A percentile compares a stretch with the other conserved stretches of the same genome.
Evolutionary conservation across 2,797 vertebrate genomes (phyloP).

Genomic region (Sebastes nivosus): DNA sequence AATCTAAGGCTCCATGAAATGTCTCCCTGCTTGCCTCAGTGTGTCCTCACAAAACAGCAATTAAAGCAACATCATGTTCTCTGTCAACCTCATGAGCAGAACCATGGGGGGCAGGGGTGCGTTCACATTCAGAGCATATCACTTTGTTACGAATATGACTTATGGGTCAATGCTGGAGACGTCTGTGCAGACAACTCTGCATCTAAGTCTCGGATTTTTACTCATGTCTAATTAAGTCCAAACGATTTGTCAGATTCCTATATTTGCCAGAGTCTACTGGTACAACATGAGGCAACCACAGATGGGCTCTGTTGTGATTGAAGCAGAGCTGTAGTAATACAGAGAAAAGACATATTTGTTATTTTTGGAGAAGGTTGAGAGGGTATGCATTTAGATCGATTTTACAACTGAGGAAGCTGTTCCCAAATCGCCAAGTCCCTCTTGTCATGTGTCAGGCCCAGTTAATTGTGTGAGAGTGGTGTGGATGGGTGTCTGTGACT

Average conservation of each 20-base stretch:
- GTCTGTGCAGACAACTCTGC: conserved; percentile 26
- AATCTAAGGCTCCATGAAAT: conserved; percentile 11
- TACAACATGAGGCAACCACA: conserved; percentile 8
- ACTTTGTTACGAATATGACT: conserved; percentile 51
- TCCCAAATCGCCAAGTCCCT: conserved; percentile 42
- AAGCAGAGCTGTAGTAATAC: conserved; percentile 7
- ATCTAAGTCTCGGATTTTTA: conserved; percentile 27
- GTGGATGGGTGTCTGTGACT: conserved; percentile 56
- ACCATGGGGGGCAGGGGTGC: conserved; percentile 12
- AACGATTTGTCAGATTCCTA: conserved; percentile 13
- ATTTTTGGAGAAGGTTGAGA: conserved; percentile 36
- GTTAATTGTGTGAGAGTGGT: conserved; percentile 66
- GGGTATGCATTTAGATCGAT: conserved; percentile 40
- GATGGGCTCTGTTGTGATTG: conserved; percentile 25
- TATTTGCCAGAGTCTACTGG: conserved; percentile 23
- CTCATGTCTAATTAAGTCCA: conserved; percentile 47
- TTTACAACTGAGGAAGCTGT: conserved; percentile 42
- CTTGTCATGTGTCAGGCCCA: conserved; percentile 52
- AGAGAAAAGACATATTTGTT: conserved; percentile 15
- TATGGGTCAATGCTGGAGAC: conserved; percentile 46
- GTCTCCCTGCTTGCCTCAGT: conserved; percentile 16
- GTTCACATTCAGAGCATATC: conserved; percentile 28
- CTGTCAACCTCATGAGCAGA: conserved; percentile 33
- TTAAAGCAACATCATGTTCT: conserved; percentile 47
- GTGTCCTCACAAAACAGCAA: conserved; percentile 43